Evolutionary conservation across 2,888 invertebrate species (phyloP).

Genomic region (Junonia oenone): DNA sequence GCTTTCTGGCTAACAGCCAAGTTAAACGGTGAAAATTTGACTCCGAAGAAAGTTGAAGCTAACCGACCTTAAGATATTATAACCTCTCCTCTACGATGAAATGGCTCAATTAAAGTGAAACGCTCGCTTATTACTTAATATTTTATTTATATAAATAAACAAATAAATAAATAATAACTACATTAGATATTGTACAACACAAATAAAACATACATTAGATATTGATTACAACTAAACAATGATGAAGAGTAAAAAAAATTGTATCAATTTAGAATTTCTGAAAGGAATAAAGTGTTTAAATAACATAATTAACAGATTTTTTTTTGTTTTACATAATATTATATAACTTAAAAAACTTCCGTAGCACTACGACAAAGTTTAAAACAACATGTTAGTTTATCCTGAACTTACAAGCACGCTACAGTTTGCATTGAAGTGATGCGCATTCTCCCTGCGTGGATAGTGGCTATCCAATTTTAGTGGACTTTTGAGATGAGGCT

Average conservation of each 20-base stretch:
- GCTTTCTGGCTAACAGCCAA: constrained; percentile 13
- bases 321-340: too few relatives aligned
- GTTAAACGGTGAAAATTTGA: constrained; percentile 15
- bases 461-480: constrained; percentile 37
- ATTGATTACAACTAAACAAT: too few relatives aligned
- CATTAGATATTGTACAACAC: too few relatives aligned
- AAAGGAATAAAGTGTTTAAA: too few relatives aligned
- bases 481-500: constrained; percentile 34
- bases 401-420: constrained; percentile 20
- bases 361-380: constrained; percentile 5
- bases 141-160: too few relatives aligned
- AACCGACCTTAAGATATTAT: constrained; percentile 15
- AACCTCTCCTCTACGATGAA: constrained; percentile 7
- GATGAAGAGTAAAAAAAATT: too few relatives aligned
- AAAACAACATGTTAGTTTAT: constrained; percentile 16
- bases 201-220: too few relatives aligned
- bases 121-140: too few relatives aligned
- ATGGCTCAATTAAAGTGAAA: constrained; percentile 5
- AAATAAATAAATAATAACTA: too few relatives aligned
- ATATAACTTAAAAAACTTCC: too few relatives aligned
- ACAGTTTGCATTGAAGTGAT: constrained; percentile 43
- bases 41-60: constrained; percentile 15
- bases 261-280: too few relatives aligned
- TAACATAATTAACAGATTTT: too few relatives aligned
- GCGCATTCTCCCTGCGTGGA: constrained; percentile 41